Evolutionary conservation across 2,797 vertebrate genomes (phyloP).

Genomic region (Ataeniobius toweri): DNA sequence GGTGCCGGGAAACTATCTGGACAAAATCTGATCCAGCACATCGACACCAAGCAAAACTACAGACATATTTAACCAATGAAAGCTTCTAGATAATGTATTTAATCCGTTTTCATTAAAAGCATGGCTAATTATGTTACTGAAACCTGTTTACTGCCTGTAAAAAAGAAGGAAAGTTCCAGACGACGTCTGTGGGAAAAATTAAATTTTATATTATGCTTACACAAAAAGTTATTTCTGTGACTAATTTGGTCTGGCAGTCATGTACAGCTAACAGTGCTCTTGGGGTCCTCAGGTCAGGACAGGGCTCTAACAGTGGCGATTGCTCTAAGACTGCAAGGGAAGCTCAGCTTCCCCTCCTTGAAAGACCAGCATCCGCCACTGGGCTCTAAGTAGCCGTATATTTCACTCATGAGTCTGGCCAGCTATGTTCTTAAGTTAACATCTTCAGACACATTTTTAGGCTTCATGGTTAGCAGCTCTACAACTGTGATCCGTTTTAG

Average conservation of each 20-base stretch:
- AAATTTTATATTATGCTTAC: not conserved
- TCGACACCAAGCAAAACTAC: not conserved
- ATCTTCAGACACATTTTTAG: not conserved
- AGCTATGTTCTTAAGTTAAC: not conserved
- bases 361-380: no score
- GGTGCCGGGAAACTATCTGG: conserved; percentile 90
- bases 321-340: no score
- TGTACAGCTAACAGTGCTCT: not conserved
- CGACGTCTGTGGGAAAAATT: not conserved
- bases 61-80: not conserved
- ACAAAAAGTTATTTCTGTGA: not conserved
- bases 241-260: not conserved
- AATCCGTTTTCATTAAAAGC: not conserved
- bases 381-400: not conserved
- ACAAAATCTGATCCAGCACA: conserved; percentile 65
- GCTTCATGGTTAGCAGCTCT: not conserved
- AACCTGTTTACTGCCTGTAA: not conserved
- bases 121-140: not conserved
- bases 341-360: no score
- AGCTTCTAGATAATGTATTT: not conserved
- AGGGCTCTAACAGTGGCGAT: no score
- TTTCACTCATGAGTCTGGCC: not conserved
- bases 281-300: not conserved
- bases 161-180: not conserved
- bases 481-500: not conserved